Base-by-base conservation (phyloP, 2,888 invertebrate genomes). In the Parasteatoda lunata region DNA sequence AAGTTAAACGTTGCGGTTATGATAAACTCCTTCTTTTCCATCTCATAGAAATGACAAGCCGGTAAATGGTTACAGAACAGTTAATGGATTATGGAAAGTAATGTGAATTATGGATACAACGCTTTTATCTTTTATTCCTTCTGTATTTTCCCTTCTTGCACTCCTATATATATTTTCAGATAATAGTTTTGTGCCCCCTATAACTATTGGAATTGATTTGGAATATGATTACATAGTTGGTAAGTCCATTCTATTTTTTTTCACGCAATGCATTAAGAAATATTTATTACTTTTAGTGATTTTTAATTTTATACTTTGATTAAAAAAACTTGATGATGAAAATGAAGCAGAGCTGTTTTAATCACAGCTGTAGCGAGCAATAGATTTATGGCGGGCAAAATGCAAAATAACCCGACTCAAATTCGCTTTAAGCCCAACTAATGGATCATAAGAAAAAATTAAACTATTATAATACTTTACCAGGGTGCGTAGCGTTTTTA, bases 221-320 rank as follows among this genome's bases (percentile, higher is more conserved):
- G 89, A 89, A 30, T 91, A 91, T 85, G 91, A 97, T 92, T 97
- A 97, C 91, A 96, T 97, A 90, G 89, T 91, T 11, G 90, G 91
- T 91, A 78, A 90, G 90, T 90, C 45, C 52, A 76, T 6, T 54
- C 69, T 69, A 15, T 51, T 45, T n/a, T 7, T 68, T 68, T 30
- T 48, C 3, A 45, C 8, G 5, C 30, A 30, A 30, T 30, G 2
- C 2, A 30, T 30, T 30, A 30, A 30, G 30, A 30, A 30, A 30
- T 68, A 15, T 30, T 9, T 68, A 45, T 13, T 64, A n/a, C 15
- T 5, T n/a, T 7, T 64, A 15, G 4, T 5, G 13, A n/a, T 64
- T 64, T 13, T n/a, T 64, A n/a, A 9, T 9, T 59, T 59, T 59
- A n/a, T 59, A 59, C 11, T 59, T 59, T 9, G 3, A n/a, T 11